Evolutionary conservation across 2,797 vertebrate genomes (phyloP), one percentile per base, ranked within the genome.

Genomic region (Dromococcyx pavoninus): DNA sequence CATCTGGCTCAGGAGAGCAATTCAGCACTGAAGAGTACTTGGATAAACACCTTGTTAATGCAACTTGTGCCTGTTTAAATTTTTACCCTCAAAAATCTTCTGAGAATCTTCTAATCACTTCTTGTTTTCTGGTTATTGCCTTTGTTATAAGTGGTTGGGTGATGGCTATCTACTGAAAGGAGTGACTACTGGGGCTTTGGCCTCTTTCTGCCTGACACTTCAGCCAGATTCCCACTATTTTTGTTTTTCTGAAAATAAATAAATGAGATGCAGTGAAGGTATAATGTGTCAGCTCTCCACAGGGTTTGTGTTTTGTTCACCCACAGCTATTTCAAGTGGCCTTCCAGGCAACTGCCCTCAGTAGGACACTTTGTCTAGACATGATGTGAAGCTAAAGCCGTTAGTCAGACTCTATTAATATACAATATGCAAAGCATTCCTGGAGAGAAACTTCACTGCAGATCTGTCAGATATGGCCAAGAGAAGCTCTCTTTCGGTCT

Each of bases 401-500:
- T 89, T 93, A 82, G 90, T 92, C 93, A 95, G 74, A 79, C 73
- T 73, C 86, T 91, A 87, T 95, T 92, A 91, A 89, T 86, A 15
- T 4, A 19, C 24, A 54, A 94, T 75, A 88, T 81, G 83, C 88
- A 87, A 67, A 91, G 64, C 60, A 2, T 92, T 96, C 86, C 94
- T 94, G 90, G 94, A 77, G 95, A 95, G 90, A 87, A 76, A 60
- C 35, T 79, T 50, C n/a, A 15, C 64, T 0, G 0, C 57, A 32
- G 60, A 70, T 60, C 70, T 93, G 91, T 79, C 90, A 57, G 60
- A 27, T 57, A 7, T 35, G 67, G 77, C 91, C 25, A 0, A 54
- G 67, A 71, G 94, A 94, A 33, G n/a, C 53, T 79, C 30, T 54
- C 33, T 88, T 70, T 19, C 0, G 1, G 50, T 62, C 44, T 79